Percentiles rank a stretch among this genome's conserved stretches.
phyloP scores from a whole-genome alignment of 2,888 invertebrate species.

The Dugesia japonica region DNA sequence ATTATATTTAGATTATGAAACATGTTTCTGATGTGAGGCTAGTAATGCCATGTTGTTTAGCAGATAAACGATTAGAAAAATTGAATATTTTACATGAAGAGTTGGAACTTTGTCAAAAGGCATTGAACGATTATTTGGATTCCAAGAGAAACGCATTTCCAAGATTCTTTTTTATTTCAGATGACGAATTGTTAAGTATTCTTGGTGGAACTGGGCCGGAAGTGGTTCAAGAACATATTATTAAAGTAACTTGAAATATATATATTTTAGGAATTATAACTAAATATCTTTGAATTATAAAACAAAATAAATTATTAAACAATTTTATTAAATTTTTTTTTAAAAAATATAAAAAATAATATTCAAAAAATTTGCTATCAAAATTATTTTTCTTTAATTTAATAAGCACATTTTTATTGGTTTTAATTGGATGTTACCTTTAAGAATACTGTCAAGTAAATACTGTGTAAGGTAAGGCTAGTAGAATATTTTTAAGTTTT shows the following conservation, averaged over 20 bases:
- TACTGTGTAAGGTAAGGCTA: too few relatives aligned
- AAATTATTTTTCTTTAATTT: too few relatives aligned
- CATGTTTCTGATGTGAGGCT: constrained; percentile 23
- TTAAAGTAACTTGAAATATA: background rate
- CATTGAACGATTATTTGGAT: constrained; percentile 34
- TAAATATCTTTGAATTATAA: too few relatives aligned
- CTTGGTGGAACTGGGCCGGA: constrained; percentile 30
- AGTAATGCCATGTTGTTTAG: constrained; percentile 21
- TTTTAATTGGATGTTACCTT: background rate
- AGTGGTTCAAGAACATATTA: constrained; percentile 32
- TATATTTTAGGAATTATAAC: too few relatives aligned
- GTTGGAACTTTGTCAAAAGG: constrained; percentile 34
- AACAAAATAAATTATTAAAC: too few relatives aligned
- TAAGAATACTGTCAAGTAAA: background rate
- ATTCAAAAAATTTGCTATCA: too few relatives aligned
- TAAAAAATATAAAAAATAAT: too few relatives aligned
- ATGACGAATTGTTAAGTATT: constrained; percentile 35
- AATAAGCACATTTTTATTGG: too few relatives aligned
- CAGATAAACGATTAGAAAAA: constrained; percentile 30
- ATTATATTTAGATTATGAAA: constrained; percentile 30
- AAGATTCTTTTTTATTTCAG: constrained; percentile 35
- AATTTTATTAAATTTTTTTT: too few relatives aligned
- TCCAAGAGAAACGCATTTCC: constrained; percentile 33
- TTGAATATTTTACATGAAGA: constrained; percentile 28
- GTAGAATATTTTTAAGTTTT: too few relatives aligned